These are phyloP conservation scores for Aramus guarauna DNA, from an alignment of 2,113 vertebrate species.

Conservation along the genomic window DNA sequence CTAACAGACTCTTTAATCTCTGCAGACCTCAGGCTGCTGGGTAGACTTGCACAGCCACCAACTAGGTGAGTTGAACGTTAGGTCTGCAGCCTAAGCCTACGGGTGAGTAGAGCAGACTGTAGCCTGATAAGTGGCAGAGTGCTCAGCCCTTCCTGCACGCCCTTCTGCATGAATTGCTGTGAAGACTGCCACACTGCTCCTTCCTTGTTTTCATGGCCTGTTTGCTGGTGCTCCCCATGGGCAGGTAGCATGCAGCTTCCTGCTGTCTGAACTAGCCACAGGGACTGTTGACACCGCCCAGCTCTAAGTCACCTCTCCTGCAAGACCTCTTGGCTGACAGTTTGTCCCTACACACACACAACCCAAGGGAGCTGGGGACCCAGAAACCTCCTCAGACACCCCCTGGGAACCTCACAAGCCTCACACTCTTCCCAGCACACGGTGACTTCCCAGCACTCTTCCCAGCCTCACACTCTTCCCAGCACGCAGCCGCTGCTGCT, in stretches of 20 bases:
- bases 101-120: not conserved
- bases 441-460: too few relatives aligned
- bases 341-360: not conserved
- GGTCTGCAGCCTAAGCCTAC: not conserved
- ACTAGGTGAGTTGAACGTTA: not conserved
- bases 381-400: not conserved
- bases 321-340: not conserved
- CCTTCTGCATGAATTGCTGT: fast-evolving
- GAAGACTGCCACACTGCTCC: fast-evolving
- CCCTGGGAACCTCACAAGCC: not conserved
- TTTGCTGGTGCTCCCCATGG: not conserved
- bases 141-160: not conserved
- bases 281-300: not conserved
- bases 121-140: fast-evolving
- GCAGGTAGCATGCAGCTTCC: not conserved
- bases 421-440: too few relatives aligned
- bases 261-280: not conserved
- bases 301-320: not conserved
- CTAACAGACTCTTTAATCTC: not conserved
- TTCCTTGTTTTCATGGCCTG: not conserved
- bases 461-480: too few relatives aligned
- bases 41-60: not conserved
- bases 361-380: fast-evolving
- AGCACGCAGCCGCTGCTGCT: not conserved
- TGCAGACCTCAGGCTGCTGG: not conserved